Percentiles rank a stretch among this genome's conserved stretches.
Conservation (phyloP, 2,797 vertebrate species). For the Labeo calbasu region DNA sequence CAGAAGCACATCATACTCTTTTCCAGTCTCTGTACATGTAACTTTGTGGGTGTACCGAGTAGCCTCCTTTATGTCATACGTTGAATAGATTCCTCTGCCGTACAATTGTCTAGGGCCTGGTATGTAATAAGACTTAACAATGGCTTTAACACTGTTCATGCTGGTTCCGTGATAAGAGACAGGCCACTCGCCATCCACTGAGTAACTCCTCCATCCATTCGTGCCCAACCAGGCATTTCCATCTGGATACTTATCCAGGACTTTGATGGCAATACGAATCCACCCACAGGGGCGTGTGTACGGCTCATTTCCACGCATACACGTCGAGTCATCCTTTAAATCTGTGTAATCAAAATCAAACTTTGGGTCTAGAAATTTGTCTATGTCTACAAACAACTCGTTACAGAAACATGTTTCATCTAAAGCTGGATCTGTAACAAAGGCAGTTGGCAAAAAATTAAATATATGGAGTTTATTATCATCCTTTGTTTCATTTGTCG, state of each 20-base stretch:
- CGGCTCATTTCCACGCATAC: constrained; percentile 16
- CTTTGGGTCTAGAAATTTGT: neutral
- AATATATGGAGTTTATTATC: neutral
- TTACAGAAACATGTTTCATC: neutral
- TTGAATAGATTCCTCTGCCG: constrained; percentile 54
- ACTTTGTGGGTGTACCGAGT: constrained; percentile 58
- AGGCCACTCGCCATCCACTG: too few relatives aligned
- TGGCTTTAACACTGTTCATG: neutral
- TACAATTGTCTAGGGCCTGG: neutral
- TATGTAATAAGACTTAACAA: neutral
- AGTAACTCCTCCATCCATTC: too few relatives aligned
- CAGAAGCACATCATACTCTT: constrained; percentile 42
- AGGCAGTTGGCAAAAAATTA: neutral
- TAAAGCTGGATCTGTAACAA: neutral
- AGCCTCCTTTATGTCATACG: constrained; percentile 27
- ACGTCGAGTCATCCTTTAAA: neutral
- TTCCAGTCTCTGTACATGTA: constrained; percentile 45
- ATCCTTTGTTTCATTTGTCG: neutral
- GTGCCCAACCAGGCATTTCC: neutral
- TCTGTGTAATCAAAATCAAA: constrained; percentile 41
- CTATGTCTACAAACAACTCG: neutral
- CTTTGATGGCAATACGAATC: constrained; percentile 37
- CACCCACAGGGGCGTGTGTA: constrained; percentile 33
- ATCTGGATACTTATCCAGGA: constrained; percentile 34
- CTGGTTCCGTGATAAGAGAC: constrained; percentile 20